Conservation (phyloP, 2,113 vertebrate species). For the Galbula dea region DNA sequence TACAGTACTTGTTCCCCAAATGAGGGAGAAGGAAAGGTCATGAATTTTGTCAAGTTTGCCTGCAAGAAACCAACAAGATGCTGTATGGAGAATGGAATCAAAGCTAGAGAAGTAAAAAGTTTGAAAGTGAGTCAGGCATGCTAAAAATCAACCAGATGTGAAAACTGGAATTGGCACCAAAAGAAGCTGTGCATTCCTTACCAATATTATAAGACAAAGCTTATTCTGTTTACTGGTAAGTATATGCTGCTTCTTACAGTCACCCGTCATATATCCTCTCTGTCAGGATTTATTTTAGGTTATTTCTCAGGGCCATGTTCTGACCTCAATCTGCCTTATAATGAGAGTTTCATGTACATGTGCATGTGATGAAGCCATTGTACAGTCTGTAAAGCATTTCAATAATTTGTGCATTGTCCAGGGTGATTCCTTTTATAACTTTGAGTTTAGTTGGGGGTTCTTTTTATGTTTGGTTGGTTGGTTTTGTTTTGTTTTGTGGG, state of each 20-base stretch:
- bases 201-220: not conserved
- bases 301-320: conserved; percentile 37
- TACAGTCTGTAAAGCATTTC: not conserved
- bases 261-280: not conserved
- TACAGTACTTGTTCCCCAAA: not conserved
- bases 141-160: not conserved
- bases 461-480: too few relatives aligned
- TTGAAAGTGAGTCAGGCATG: not conserved
- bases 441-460: too few relatives aligned
- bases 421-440: not conserved
- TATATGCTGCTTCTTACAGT: not conserved
- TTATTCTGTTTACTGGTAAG: not conserved
- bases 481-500: too few relatives aligned
- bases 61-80: not conserved
- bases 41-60: not conserved
- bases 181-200: not conserved
- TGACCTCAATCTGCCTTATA: conserved; percentile 40
- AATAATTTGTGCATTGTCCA: not conserved
- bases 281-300: conserved; percentile 31
- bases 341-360: not conserved
- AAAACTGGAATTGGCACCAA: not conserved
- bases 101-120: not conserved
- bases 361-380: not conserved
- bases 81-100: not conserved
- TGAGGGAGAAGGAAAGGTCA: not conserved